Conservation (phyloP, 1,140 invertebrate genomes). For the Phymorhynchus buccinoides region DNA sequence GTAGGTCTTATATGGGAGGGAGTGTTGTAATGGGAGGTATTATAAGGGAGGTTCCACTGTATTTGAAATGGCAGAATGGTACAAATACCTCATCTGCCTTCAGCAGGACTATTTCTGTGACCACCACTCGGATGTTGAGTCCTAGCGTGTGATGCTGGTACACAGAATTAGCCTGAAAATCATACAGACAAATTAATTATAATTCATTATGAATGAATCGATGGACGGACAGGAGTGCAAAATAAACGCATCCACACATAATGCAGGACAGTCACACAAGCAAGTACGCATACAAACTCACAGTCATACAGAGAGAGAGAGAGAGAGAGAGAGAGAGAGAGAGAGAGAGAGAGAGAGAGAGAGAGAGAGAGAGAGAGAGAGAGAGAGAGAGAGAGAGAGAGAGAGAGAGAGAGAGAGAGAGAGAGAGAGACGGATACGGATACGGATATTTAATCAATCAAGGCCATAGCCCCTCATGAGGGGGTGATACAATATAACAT, state of each 20-base stretch:
- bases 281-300: background rate
- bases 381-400: background rate
- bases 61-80: too few species aligned
- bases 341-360: background rate
- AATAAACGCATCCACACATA: background rate
- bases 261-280: background rate
- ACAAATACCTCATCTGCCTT: conserved; percentile 63
- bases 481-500: too few species aligned
- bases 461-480: too few species aligned
- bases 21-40: too few species aligned
- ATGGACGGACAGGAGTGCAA: conserved; percentile 22
- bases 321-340: background rate
- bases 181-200: background rate
- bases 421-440: too few species aligned
- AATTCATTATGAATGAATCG: background rate
- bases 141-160: conserved; percentile 66
- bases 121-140: conserved; percentile 64
- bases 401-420: background rate
- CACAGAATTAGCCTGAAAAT: conserved; percentile 62
- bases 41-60: too few species aligned
- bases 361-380: background rate
- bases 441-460: too few species aligned
- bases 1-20: too few species aligned
- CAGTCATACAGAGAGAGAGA: background rate
- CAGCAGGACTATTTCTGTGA: conserved; percentile 62